A percentile compares a stretch with the other conserved stretches of the same genome.
Conservation (phyloP, 2,113 vertebrate species). For the Scytalopus superciliaris region DNA sequence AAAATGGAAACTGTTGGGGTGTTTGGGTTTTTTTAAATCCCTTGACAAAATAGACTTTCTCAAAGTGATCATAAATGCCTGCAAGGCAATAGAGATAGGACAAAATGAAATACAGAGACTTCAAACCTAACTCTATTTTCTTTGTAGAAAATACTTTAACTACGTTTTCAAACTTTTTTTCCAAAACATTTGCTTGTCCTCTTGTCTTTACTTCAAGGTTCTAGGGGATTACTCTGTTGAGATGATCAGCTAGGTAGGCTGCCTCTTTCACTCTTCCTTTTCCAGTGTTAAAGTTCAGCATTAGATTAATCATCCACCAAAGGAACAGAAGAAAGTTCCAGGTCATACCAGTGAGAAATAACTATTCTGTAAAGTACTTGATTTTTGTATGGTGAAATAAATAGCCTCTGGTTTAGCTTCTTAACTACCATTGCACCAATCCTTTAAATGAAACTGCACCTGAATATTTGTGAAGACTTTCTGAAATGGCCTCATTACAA, state of each 20-base stretch:
- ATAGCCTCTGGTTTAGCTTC: not conserved
- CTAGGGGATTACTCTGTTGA: not conserved
- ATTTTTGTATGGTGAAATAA: not conserved
- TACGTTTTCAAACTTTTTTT: not conserved
- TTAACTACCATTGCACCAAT: not conserved
- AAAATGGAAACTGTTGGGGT: not conserved
- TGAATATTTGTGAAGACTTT: not conserved
- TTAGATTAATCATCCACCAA: not conserved
- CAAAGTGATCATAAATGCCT: not conserved
- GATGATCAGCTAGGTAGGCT: not conserved
- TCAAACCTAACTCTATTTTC: not conserved
- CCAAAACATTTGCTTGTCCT: not conserved
- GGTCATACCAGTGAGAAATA: not conserved
- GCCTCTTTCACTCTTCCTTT: not conserved
- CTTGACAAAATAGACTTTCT: not conserved
- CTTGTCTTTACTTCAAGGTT: not conserved
- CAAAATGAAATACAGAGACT: not conserved
- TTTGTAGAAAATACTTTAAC: not conserved
- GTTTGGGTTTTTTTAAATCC: not conserved
- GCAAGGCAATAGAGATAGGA: not conserved
- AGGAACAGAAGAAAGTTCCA: not conserved
- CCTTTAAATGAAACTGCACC: not conserved
- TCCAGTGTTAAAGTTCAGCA: not conserved
- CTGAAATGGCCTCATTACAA: not conserved
- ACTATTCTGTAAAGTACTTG: not conserved